Evolutionary conservation across 1,140 invertebrate species (phyloP).

Genomic region (Drosophila ercepeae): DNA sequence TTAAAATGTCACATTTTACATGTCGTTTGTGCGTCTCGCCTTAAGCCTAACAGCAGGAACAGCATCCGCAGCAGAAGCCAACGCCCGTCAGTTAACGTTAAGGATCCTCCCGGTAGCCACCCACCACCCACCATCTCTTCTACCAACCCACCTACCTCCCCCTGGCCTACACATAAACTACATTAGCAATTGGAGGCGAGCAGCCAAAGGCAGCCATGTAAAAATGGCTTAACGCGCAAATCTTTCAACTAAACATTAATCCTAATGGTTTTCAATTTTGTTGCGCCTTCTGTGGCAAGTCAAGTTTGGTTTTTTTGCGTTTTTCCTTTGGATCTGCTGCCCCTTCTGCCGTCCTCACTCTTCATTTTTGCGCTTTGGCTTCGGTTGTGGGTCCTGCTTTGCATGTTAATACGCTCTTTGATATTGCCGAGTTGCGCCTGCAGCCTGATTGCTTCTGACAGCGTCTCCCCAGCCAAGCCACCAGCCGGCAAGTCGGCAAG

Average conservation of each 20-base stretch:
- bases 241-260: conserved; percentile 82
- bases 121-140: background rate
- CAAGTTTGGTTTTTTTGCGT: conserved; percentile 45
- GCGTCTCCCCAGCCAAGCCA: conserved; percentile 13
- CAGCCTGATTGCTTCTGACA: conserved; percentile 79
- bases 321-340: conserved; percentile 4
- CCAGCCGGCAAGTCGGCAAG: background rate
- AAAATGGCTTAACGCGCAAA: conserved; percentile 81
- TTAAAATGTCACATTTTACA: conserved; percentile 83
- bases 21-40: conserved; percentile 78
- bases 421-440: conserved; percentile 74
- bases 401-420: conserved; percentile 81
- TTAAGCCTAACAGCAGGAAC: conserved; percentile 62
- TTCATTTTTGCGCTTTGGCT: conserved; percentile 40
- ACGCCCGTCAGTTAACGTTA: conserved; percentile 73
- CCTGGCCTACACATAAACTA: conserved; percentile 73
- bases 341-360: background rate
- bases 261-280: conserved; percentile 81
- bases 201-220: conserved; percentile 68
- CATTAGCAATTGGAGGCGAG: conserved; percentile 71
- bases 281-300: conserved; percentile 71
- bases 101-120: conserved; percentile 34
- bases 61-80: conserved; percentile 42
- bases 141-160: background rate
- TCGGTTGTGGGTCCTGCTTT: conserved; percentile 65